Base-by-base conservation (phyloP, 2,888 invertebrate species). In the Eubasilissa splendida region DNA sequence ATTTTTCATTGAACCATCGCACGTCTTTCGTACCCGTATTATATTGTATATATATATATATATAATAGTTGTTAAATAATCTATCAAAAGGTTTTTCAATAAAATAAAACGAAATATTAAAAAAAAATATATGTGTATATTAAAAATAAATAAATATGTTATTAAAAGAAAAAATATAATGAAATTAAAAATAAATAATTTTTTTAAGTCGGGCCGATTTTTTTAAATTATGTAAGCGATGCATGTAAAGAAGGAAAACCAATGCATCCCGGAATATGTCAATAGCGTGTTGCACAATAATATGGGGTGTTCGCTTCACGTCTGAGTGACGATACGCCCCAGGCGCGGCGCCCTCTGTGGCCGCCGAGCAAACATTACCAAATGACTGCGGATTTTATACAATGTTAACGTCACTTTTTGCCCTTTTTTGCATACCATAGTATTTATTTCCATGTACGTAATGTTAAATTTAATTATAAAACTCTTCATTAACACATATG, bases 261-360 rank as follows among this genome's bases (percentile, higher is more conserved):
- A 54, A 60, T 76, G 63, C 71, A 71, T 53, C 22, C 42, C 54
- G 56, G 3, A 71, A 71, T 56, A 53, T 71, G 52, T 14, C 54
- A 56, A 71, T 33, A 71, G 53, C 10, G 71, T 14, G 71, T 31
- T 56, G 52, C 71, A 71, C 33, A 71, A 71, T 31, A 63, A 63
- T 71, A 33, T 10, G 63, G 63, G 63, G 63, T 22, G 63, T 78
- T 75, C 58, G 66, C 71, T 81, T 81, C 81, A 81, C 78, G 78
- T 60, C 33, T 68, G 74, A 75, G 78, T 73, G 81, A 58, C 74
- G 77, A 81, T 81, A 70, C 74, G 77, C 75, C 75, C 78, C 53
- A 59, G 77, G 81, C 78, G 75, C 50, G 42, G 63, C 63, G 33
- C 63, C 12, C 5, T 31, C 63, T 42, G 33, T 42, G 10, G n/a